phyloP scores from a whole-genome alignment of 2,113 vertebrate genomes.

The Naja naja region DNA sequence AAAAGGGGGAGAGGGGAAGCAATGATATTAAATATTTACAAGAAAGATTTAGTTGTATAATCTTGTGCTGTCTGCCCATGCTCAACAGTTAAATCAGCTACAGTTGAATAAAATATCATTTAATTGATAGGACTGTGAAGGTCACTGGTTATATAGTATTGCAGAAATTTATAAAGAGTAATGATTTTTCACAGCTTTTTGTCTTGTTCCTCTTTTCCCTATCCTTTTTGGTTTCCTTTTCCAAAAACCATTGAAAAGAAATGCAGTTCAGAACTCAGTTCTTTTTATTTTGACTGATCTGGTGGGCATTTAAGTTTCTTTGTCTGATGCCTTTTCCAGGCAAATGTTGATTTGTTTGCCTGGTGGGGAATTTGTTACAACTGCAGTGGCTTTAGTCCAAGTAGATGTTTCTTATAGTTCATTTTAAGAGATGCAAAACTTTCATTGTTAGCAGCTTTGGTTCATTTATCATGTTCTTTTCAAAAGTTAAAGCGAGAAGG shows the following conservation, averaged over 20 bases:
- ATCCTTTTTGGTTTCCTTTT: conserved; percentile 51
- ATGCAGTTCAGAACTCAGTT: conserved; percentile 53
- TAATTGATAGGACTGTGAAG: conserved; percentile 67
- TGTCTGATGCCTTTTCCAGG: conserved; percentile 29
- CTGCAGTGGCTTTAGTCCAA: conserved; percentile 34
- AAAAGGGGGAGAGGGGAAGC: conserved; percentile 54
- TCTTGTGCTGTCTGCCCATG: conserved; percentile 63
- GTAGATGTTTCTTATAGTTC: conserved; percentile 40
- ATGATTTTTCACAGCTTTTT: conserved; percentile 69
- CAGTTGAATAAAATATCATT: conserved; percentile 70
- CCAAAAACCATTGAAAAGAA: conserved; percentile 60
- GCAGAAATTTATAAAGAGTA: conserved; percentile 68
- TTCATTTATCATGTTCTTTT: background rate
- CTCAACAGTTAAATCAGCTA: conserved; percentile 74
- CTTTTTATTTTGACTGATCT: conserved; percentile 40
- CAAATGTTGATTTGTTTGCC: conserved; percentile 33
- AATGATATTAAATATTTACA: conserved; percentile 79
- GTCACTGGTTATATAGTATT: conserved; percentile 70
- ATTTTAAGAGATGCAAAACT: conserved; percentile 39
- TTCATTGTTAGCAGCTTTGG: conserved; percentile 28
- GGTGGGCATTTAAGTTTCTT: conserved; percentile 34
- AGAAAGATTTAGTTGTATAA: conserved; percentile 77
- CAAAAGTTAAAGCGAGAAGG: background rate
- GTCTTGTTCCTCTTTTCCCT: conserved; percentile 34
- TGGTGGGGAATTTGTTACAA: conserved; percentile 25